Conservation (phyloP, 2,888 invertebrate genomes). For the Chymomyza caudatula region DNA sequence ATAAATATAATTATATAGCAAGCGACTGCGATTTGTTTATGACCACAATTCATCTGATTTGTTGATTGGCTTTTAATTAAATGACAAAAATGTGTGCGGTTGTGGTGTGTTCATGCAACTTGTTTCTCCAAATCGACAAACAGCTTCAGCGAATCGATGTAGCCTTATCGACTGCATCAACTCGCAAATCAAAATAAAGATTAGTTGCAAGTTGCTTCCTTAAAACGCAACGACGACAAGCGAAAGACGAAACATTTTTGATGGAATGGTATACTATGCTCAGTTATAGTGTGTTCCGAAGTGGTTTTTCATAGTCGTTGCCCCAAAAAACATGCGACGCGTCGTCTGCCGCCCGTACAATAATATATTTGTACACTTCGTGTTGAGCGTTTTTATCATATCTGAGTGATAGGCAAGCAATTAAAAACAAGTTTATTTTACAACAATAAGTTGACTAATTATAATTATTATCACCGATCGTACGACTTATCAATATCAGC, state of each 20-base stretch:
- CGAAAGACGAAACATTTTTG: neutral
- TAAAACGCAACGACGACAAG: neutral
- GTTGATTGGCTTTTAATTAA: slow-evolving; percentile 66
- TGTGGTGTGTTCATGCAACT: slow-evolving; percentile 34
- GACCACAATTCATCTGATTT: slow-evolving; percentile 45
- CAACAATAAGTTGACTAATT: slow-evolving; percentile 73
- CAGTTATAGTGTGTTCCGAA: neutral
- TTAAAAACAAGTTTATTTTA: slow-evolving; percentile 71
- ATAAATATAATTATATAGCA: slow-evolving; percentile 1
- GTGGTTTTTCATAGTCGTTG: neutral
- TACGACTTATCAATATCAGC: slow-evolving; percentile 57
- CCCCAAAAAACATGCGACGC: neutral
- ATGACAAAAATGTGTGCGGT: slow-evolving; percentile 51
- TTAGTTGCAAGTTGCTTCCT: neutral
- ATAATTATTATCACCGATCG: slow-evolving; percentile 63
- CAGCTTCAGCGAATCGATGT: neutral
- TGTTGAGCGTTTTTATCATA: slow-evolving; percentile 23
- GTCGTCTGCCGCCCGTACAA: neutral
- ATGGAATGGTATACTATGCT: too few relatives aligned
- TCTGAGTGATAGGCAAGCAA: slow-evolving; percentile 55
- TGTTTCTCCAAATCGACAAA: slow-evolving; percentile 34
- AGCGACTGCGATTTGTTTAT: neutral
- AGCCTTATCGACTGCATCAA: neutral
- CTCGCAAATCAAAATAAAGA: neutral
- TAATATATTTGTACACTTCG: neutral